Evolutionary conservation across 2,888 invertebrate genomes (phyloP), one percentile per base, ranked within the genome.

Genomic region (Athalia circularis): DNA sequence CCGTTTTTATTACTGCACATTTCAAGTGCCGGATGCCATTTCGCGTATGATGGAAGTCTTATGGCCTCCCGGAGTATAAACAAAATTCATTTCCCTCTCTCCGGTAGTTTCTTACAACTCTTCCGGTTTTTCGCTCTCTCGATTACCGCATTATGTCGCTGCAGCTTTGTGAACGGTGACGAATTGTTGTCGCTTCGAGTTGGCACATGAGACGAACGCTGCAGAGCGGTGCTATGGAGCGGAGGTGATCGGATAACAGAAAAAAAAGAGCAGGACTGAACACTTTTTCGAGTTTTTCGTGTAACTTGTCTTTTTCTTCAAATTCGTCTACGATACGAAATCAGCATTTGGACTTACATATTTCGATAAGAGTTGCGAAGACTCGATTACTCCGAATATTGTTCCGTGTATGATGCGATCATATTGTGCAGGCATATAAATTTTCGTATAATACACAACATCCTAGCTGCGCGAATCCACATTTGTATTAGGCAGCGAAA

Each of bases 151-250:
- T 8, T 13, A 59, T 43, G 45, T 47, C 29, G 29, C 29, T 29
- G 29, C 29, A 29, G 72, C 5, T 47, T 11, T 13, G 45, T 5
- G 47, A 29, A 59, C 47, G 72, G 47, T 72, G 72, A 72, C 45
- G 59, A 59, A 59, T 72, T 5, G 72, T 72, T 59, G 72, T 47
- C 57, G 57, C 59, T 9, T 52, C 9, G 47, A 59, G 72, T 57
- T 59, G 72, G 57, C 72, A 72, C 45, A 9, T 59, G 57, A 72
- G 72, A 72, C 72, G 57, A 59, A 45, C 57, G 29, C 29, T 29
- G 29, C 29, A 29, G 47, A 45, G 47, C 59, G 72, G 57, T 59
- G 59, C 72, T 47, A 7, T 54, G 4, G 29, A 29, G 29, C 29
- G 2, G 29, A 59, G 45, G 7, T 43, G 72, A 72, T 72, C 72